Conservation (phyloP, 2,888 invertebrate genomes). For the Acleris laterana region DNA sequence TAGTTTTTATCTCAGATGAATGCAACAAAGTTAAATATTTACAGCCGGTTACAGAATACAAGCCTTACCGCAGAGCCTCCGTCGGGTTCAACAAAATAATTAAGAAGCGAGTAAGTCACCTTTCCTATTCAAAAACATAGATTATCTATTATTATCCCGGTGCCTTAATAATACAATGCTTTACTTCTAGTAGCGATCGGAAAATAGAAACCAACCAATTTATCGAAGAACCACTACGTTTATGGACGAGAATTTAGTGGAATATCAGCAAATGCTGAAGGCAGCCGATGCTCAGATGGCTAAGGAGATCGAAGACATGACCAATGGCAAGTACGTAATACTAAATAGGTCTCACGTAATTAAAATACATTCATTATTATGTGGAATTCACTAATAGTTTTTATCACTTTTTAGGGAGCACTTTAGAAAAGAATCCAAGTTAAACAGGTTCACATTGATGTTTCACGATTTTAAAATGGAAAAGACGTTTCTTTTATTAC, state of each 20-base stretch:
- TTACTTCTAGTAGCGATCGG: slow-evolving; percentile 80
- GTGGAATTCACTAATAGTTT: background rate
- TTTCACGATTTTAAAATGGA: slow-evolving; percentile 85
- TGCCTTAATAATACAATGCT: slow-evolving; percentile 33
- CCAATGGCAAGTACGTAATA: slow-evolving; percentile 87
- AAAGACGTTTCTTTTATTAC: slow-evolving; percentile 88
- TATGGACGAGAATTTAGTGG: slow-evolving; percentile 87
- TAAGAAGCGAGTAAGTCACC: slow-evolving; percentile 53
- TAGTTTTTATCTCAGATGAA: background rate
- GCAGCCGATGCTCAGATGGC: slow-evolving; percentile 91
- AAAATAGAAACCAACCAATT: slow-evolving; percentile 65
- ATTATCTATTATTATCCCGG: too few relatives aligned
- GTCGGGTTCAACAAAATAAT: slow-evolving; percentile 77
- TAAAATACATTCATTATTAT: background rate
- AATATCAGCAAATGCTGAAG: slow-evolving; percentile 87
- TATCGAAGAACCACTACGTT: slow-evolving; percentile 85
- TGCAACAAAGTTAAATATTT: slow-evolving; percentile 43
- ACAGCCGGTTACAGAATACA: slow-evolving; percentile 67
- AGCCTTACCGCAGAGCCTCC: slow-evolving; percentile 74
- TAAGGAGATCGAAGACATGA: slow-evolving; percentile 92
- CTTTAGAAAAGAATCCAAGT: slow-evolving; percentile 85
- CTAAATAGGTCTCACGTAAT: background rate
- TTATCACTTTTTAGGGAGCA: slow-evolving; percentile 85
- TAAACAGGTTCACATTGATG: slow-evolving; percentile 79
- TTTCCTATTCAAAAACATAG: background rate